Evolutionary conservation across 2,113 vertebrate genomes (phyloP).

Genomic region (Balaeniceps rex): DNA sequence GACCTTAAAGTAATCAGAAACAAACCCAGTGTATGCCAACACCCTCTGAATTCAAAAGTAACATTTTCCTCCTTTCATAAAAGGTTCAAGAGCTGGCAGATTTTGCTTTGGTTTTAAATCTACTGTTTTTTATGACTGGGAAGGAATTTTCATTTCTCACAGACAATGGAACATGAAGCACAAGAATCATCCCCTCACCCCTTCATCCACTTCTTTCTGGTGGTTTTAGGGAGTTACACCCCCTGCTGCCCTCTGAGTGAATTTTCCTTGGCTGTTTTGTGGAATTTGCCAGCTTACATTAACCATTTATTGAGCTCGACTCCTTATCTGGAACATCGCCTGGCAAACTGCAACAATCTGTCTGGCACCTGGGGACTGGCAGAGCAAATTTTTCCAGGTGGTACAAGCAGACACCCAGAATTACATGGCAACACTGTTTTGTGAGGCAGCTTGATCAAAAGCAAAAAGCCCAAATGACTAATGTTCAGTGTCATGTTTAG

Average conservation of each 20-base stretch:
- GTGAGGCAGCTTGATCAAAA: conserved; percentile 17
- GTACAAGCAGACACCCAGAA: conserved; percentile 39
- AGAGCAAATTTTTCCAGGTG: conserved; percentile 72
- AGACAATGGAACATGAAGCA: background rate
- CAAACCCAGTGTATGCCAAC: conserved; percentile 72
- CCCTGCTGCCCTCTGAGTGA: conserved; percentile 27
- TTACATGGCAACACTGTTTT: conserved; percentile 21
- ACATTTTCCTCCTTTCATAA: conserved; percentile 65
- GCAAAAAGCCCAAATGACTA: background rate
- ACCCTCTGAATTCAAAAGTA: conserved; percentile 58
- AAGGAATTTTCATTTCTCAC: conserved; percentile 9
- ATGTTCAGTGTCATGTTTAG: conserved; percentile 1
- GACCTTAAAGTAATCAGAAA: conserved; percentile 81
- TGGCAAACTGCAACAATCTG: conserved; percentile 68
- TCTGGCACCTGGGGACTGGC: conserved; percentile 63
- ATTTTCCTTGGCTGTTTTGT: conserved; percentile 63
- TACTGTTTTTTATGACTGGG: background rate
- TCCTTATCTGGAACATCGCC: conserved; percentile 71
- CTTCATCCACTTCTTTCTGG: background rate
- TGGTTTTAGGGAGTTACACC: background rate
- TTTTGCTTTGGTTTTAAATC: conserved; percentile 42
- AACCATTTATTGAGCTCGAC: conserved; percentile 56
- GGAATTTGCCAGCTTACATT: conserved; percentile 71
- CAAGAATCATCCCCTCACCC: background rate
- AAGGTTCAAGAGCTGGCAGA: conserved; percentile 54